phyloP scores from a whole-genome alignment of 1,140 invertebrate species.

The Papilio glaucus region DNA sequence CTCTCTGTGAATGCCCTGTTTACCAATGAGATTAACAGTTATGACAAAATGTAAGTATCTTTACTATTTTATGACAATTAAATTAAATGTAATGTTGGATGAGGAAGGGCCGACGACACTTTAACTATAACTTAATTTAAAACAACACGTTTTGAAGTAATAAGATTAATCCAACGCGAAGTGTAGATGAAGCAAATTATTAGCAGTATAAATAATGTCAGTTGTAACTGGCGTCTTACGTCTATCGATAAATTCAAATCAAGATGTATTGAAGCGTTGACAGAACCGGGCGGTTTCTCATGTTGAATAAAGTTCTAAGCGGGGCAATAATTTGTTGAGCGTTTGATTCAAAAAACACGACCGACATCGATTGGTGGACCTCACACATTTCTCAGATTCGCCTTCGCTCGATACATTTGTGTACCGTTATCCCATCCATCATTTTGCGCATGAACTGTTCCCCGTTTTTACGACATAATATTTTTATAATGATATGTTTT shows the following conservation, averaged over 20 bases:
- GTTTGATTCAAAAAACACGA: constrained; percentile 55
- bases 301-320: constrained; percentile 65
- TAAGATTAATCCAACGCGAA: background rate
- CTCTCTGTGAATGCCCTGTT: no score
- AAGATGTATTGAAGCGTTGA: constrained; percentile 62
- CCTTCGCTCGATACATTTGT: constrained; percentile 60
- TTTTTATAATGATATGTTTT: constrained; percentile 30
- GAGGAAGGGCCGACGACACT: background rate
- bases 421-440: constrained; percentile 62
- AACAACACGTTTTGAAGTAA: background rate
- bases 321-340: constrained; percentile 64
- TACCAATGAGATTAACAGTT: no score
- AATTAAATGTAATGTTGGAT: no score
- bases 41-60: no score
- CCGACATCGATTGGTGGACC: constrained; percentile 60
- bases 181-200: background rate
- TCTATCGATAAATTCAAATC: constrained; percentile 52
- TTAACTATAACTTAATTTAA: background rate
- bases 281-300: constrained; percentile 46
- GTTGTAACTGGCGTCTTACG: constrained; percentile 5
- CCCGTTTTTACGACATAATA: constrained; percentile 7
- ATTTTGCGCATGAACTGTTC: constrained; percentile 53
- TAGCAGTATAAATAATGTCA: background rate
- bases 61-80: no score
- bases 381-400: constrained; percentile 61